A percentile compares a stretch with the other conserved stretches of the same genome.
phyloP scores from a whole-genome alignment of 2,888 invertebrate genomes.

The Diploptera punctata region DNA sequence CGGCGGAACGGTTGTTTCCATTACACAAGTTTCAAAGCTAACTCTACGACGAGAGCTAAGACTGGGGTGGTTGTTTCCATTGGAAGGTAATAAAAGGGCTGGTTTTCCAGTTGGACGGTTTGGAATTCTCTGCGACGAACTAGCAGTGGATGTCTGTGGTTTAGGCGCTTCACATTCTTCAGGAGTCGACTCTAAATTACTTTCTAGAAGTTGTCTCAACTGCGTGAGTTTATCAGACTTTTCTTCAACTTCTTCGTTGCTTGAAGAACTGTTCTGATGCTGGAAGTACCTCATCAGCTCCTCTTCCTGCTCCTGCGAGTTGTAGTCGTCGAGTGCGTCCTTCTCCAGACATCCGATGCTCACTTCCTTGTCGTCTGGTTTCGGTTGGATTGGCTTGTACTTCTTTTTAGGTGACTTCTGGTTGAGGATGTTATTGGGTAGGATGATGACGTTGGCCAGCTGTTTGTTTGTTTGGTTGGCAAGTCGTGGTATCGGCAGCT shows the following conservation, averaged over 20 bases:
- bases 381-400: constrained; percentile 62
- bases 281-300: constrained; percentile 85
- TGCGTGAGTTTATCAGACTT: constrained; percentile 75
- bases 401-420: constrained; percentile 57
- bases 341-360: constrained; percentile 62
- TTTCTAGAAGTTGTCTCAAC: constrained; percentile 72
- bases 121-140: constrained; percentile 37
- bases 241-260: constrained; percentile 34
- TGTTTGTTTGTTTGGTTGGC: constrained; percentile 22
- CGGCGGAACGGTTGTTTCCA: constrained; percentile 62
- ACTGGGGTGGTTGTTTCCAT: background rate
- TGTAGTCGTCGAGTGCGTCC: constrained; percentile 82
- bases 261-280: constrained; percentile 52
- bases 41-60: constrained; percentile 58
- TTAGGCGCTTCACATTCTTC: background rate
- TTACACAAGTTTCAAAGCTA: constrained; percentile 61
- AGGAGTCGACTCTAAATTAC: constrained; percentile 62
- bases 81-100: constrained; percentile 51
- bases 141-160: constrained; percentile 14
- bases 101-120: constrained; percentile 46
- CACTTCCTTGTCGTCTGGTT: constrained; percentile 46
- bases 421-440: constrained; percentile 58
- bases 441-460: constrained; percentile 50
- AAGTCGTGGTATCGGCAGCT: constrained; percentile 41
- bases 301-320: constrained; percentile 82